Evolutionary conservation across 1,140 invertebrate genomes (phyloP).

Genomic region (Diorhabda carinulata): DNA sequence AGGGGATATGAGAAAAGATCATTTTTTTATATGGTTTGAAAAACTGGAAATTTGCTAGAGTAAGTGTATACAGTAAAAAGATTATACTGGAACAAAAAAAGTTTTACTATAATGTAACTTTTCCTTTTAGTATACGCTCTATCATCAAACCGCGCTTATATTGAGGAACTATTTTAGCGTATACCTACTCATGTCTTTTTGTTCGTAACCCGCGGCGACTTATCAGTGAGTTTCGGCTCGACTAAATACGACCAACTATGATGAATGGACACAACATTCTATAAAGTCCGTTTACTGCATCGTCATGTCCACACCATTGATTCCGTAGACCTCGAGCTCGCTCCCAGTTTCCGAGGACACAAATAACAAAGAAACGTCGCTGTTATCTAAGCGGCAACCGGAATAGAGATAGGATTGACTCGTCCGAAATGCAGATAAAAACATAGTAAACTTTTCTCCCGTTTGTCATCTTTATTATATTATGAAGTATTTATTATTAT

Average conservation of each 20-base stretch:
- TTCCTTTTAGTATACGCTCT: no score
- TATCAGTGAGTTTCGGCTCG: slow-evolving; percentile 29
- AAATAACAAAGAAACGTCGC: slow-evolving; percentile 10
- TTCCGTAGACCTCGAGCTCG: slow-evolving; percentile 5
- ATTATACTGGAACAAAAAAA: no score
- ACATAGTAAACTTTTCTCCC: neutral
- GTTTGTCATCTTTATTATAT: neutral
- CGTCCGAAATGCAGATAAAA: slow-evolving; percentile 24
- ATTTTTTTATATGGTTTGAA: no score
- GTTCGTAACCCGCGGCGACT: neutral
- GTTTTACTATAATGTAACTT: no score
- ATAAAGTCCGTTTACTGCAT: slow-evolving; percentile 23
- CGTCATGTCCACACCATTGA: slow-evolving; percentile 33
- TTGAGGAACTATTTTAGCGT: no score
- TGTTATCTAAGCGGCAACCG: slow-evolving; percentile 11
- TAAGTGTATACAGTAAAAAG: no score
- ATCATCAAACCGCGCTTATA: no score
- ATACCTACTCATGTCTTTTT: no score
- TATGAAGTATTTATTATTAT: slow-evolving; percentile 30
- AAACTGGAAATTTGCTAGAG: no score
- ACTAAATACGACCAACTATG: slow-evolving; percentile 26
- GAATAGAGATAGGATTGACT: slow-evolving; percentile 27
- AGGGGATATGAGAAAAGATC: no score
- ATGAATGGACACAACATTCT: slow-evolving; percentile 25
- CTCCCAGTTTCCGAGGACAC: neutral